Conservation (phyloP, 2,888 invertebrate genomes). For the Melipona bicolor region DNA sequence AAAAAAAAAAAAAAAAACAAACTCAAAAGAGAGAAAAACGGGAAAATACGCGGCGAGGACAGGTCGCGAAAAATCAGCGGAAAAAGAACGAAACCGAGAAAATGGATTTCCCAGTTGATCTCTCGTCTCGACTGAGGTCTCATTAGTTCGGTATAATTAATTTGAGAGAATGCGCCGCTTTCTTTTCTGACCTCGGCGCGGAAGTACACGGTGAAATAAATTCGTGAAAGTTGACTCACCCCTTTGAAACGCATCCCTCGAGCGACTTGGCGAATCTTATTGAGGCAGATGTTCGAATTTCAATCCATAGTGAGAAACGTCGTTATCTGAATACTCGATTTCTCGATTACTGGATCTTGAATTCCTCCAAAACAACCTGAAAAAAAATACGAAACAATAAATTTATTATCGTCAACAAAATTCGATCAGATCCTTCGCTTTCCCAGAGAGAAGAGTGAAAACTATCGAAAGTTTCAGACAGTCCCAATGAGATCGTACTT, state of each 20-base stretch:
- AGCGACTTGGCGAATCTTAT: conserved; percentile 16
- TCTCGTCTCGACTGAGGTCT: not conserved
- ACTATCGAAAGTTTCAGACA: not conserved
- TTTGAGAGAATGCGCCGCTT: conserved; percentile 10
- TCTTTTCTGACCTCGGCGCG: not conserved
- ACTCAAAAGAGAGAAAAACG: not conserved
- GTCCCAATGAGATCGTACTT: not conserved
- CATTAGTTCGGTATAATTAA: conserved; percentile 31
- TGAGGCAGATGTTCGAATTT: conserved; percentile 11
- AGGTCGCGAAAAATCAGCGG: not conserved
- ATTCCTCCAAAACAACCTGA: not conserved
- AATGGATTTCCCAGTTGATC: conserved; percentile 19
- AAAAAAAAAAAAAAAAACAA: not conserved
- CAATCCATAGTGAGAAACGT: conserved; percentile 12
- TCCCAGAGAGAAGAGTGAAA: not conserved
- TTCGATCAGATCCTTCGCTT: not conserved
- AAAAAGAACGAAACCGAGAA: not conserved
- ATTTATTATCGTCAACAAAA: not conserved
- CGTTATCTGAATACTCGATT: not conserved
- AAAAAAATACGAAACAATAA: too few relatives aligned
- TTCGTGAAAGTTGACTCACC: conserved; percentile 11
- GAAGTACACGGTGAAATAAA: conserved; percentile 22
- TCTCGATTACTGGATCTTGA: not conserved
- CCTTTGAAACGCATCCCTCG: conserved; percentile 10
- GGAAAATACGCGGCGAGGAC: not conserved